Evolutionary conservation across 53 echinoderm and acorn worm species (phyloP).

Genomic region (Arbacia lixula): DNA sequence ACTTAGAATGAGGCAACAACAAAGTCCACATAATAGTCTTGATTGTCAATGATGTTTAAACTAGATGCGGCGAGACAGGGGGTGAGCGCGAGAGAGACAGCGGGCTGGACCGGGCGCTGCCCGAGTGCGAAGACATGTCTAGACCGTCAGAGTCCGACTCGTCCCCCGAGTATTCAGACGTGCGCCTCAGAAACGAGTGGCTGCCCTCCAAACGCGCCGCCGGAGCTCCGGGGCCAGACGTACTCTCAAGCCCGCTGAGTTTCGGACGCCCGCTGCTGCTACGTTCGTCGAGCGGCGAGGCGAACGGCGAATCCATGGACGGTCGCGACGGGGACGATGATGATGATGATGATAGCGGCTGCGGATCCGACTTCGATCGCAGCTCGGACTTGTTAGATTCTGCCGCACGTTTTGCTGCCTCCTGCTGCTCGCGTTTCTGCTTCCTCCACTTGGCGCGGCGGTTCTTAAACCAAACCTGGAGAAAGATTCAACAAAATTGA

Average conservation of each 20-base stretch:
- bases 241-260: not conserved
- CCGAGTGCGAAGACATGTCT: conserved; percentile 23
- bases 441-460: conserved; percentile 97
- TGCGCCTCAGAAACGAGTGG: not conserved
- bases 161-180: conserved; percentile 24
- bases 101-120: conserved; percentile 47
- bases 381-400: conserved; percentile 39
- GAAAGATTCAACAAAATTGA: not conserved
- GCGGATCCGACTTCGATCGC: not conserved
- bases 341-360: not conserved
- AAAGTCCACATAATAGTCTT: too few relatives aligned
- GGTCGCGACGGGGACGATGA: not conserved
- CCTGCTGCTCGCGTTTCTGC: conserved; percentile 91
- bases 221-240: not conserved
- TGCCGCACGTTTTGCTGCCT: conserved; percentile 81
- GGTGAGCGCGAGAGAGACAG: conserved; percentile 45
- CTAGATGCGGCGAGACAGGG: not conserved
- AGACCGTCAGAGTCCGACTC: conserved; percentile 30
- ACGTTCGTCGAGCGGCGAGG: not conserved
- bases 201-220: not conserved
- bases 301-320: not conserved
- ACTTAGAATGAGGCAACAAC: too few relatives aligned
- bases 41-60: too few relatives aligned
- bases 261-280: not conserved
- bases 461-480: conserved; percentile 98